Percentiles rank a stretch among this genome's conserved stretches.
phyloP scores from a whole-genome alignment of 2,113 vertebrate genomes.

The Sporophila hypoxantha region DNA sequence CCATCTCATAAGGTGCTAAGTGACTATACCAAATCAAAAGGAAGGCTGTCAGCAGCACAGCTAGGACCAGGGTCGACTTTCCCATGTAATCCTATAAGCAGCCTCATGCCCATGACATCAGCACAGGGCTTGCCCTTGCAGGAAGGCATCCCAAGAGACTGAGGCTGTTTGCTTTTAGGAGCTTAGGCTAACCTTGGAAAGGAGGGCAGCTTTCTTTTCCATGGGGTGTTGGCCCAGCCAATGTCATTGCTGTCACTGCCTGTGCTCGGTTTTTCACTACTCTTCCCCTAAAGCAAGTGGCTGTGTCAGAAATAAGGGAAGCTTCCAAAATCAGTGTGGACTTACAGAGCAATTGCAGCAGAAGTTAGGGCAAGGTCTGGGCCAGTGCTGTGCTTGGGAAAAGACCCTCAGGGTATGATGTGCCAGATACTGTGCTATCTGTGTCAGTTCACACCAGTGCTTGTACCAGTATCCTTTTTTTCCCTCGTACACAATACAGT shows the following conservation, averaged over 20 bases:
- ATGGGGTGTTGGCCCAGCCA: background rate
- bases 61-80: background rate
- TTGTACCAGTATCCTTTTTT: background rate
- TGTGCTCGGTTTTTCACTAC: accelerated
- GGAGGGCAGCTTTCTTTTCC: background rate
- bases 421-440: background rate
- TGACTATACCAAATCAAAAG: background rate
- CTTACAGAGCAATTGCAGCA: background rate
- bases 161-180: background rate
- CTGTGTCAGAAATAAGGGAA: background rate
- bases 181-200: background rate
- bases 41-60: background rate
- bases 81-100: background rate
- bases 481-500: background rate
- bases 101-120: background rate
- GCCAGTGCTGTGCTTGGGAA: background rate
- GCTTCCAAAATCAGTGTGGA: background rate
- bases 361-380: background rate
- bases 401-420: background rate
- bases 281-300: background rate
- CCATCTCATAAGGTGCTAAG: background rate
- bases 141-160: background rate
- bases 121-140: accelerated
- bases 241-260: background rate
- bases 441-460: background rate